Base-by-base conservation (phyloP, 2,888 invertebrate species). In the Oasisia sp. region DNA sequence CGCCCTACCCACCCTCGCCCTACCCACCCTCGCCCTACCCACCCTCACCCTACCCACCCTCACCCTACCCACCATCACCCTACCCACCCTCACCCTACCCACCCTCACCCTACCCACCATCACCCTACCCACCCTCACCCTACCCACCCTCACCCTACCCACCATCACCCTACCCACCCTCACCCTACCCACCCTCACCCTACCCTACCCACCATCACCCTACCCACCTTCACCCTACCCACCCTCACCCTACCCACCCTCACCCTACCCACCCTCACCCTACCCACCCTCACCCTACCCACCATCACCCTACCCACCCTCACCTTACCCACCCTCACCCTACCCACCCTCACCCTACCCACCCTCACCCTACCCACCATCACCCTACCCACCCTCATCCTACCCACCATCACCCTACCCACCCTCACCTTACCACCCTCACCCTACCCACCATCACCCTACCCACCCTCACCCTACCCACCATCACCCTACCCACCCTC, bases 41-140 rank as follows among this genome's bases (percentile, higher is more conserved):
- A 97, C 97, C 97, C 8, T 89, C n/a, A 4, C 38, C 38, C 38
- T 38, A 38, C 38, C 38, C 4, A 38, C 38, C 38, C 38, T 4
- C n/a, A n/a, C 38, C 38, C 4, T 38, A 38, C 38, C 38, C 4
- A 38, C 38, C 38, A 1, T 27, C 91, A 0, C 50, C 91, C n/a
- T 95, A 97, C 97, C 97, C 95, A 97, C 97, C 97, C 38, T 38
- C 38, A 4, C 38, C 38, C 38, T 91, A 91, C n/a, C 2, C 89
- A 7, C 50, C 91, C n/a, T 90, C 38, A 4, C 38, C 19, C 44
- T 90, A 90, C 44, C 38, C 8, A 7, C 32, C 7, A 5, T 38
- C 38, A 38, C 38, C 38, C 38, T 38, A 38, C 38, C 38, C 32
- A 90, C 90, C 32, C 7, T 2, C 27, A 4, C 19, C 90, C 7